Base-by-base conservation (phyloP, 2,888 invertebrate species). In the Trissoscelio sp. region DNA sequence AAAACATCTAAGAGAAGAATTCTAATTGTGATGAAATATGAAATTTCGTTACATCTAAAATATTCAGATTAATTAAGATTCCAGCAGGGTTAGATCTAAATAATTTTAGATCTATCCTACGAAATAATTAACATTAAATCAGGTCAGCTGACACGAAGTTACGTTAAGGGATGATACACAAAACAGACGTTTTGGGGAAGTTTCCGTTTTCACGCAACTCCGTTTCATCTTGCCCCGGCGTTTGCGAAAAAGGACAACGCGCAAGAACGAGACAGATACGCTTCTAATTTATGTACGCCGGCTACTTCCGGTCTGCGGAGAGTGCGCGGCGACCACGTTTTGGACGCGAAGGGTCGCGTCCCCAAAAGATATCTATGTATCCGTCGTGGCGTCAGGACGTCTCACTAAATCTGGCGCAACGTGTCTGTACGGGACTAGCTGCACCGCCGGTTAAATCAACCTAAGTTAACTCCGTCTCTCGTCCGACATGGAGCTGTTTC, bases 321-420 rank as follows among this genome's bases (percentile, higher is more conserved):
- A 82, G 74, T 83, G 82, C 83, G 66, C 85, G 86, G 84, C 86
- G 83, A 81, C 86, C 85, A 86, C 82, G 84, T 72, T 75, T 74
- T 53, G 69, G 80, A 70, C 80, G 69, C 64, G 86, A 87, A 88
- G 86, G 88, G 84, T 83, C 88, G 88, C 88, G 85, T 87, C 85
- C 86, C 87, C 87, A 87, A 88, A 89, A 89, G 90, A 89, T 90
- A 90, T 90, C 90, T 89, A 89, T 89, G 90, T 89, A 89, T 89
- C 88, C 89, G 89, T 89, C 88, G 88, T 87, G 87, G 88, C 89
- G 88, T 89, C 89, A 88, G 88, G 88, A 90, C 89, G 89, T 90
- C 89, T 89, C 89, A 89, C 89, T 90, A 90, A 90, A 91, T 89
- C 90, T 89, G 88, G 88, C 87, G 90, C 87, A 89, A 89, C 89